These are phyloP conservation scores for Latrodectus hesperus DNA, from an alignment of 2,888 invertebrate genomes.

Conservation along the genomic window DNA sequence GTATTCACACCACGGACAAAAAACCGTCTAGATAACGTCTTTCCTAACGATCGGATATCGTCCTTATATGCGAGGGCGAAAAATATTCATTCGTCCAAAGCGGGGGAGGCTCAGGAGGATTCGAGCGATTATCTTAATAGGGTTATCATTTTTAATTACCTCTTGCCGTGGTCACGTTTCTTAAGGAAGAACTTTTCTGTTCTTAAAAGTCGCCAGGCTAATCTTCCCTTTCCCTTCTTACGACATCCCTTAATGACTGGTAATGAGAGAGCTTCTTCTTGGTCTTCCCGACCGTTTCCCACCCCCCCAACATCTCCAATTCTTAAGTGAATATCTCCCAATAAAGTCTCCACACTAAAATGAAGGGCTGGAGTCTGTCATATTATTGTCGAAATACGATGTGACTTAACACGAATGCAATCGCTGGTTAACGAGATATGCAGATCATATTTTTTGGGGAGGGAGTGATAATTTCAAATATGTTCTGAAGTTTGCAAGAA, in stretches of 20 bases:
- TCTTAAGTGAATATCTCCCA: too few relatives aligned
- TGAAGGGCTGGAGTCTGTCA: too few relatives aligned
- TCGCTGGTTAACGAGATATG: too few relatives aligned
- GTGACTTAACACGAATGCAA: too few relatives aligned
- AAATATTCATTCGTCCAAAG: slow-evolving; percentile 43
- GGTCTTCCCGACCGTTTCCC: too few relatives aligned
- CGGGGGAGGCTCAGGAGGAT: slow-evolving; percentile 1
- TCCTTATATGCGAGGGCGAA: slow-evolving; percentile 32
- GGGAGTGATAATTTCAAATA: too few relatives aligned
- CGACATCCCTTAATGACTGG: slow-evolving; percentile 34
- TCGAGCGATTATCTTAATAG: slow-evolving; percentile 59
- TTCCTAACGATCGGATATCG: slow-evolving; percentile 56
- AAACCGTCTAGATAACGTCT: slow-evolving; percentile 17
- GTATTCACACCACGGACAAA: not conserved
- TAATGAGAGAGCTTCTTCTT: slow-evolving; percentile 30
- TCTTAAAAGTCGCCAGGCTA: slow-evolving; percentile 12
- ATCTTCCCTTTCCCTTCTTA: slow-evolving; percentile 1
- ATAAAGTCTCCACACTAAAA: too few relatives aligned
- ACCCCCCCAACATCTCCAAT: too few relatives aligned
- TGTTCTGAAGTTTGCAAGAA: too few relatives aligned
- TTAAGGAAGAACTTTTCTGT: slow-evolving; percentile 19
- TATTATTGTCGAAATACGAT: too few relatives aligned
- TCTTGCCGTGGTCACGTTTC: slow-evolving; percentile 57
- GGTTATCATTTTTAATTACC: slow-evolving; percentile 66
- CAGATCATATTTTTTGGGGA: too few relatives aligned